Conservation (phyloP, 2,888 invertebrate species). For the Anticlea derivata region DNA sequence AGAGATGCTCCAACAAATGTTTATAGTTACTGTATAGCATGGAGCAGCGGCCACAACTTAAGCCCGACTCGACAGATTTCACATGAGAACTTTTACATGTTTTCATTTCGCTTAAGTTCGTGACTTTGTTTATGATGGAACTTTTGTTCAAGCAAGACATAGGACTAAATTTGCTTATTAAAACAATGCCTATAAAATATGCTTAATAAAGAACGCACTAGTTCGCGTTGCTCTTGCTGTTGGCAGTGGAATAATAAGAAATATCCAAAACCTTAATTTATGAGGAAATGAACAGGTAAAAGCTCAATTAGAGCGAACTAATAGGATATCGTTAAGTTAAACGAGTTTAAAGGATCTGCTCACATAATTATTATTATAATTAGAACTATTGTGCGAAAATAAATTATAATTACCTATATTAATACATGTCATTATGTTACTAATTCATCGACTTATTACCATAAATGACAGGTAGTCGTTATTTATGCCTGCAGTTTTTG, state of each 20-base stretch:
- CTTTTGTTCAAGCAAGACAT: slow-evolving; percentile 37
- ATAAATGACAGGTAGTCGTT: too few relatives aligned
- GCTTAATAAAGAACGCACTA: neutral
- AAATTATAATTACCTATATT: too few relatives aligned
- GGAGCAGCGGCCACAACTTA: slow-evolving; percentile 56
- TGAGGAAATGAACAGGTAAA: slow-evolving; percentile 11
- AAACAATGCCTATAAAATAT: slow-evolving; percentile 8
- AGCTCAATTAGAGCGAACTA: slow-evolving; percentile 21
- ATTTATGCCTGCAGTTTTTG: too few relatives aligned
- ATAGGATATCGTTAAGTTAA: slow-evolving; percentile 22
- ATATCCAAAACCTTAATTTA: slow-evolving; percentile 15
- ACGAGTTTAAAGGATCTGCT: slow-evolving; percentile 14
- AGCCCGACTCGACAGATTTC: slow-evolving; percentile 35
- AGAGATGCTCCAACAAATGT: slow-evolving; percentile 61
- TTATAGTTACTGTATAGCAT: slow-evolving; percentile 59
- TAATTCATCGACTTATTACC: too few relatives aligned
- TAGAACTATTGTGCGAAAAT: neutral
- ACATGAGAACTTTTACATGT: slow-evolving; percentile 40
- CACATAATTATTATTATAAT: slow-evolving; percentile 10
- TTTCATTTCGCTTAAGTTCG: slow-evolving; percentile 41
- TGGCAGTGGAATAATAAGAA: slow-evolving; percentile 10
- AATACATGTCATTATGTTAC: too few relatives aligned
- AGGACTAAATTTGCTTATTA: slow-evolving; percentile 20
- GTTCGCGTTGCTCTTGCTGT: neutral
- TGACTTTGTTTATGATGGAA: slow-evolving; percentile 37